phyloP scores from a whole-genome alignment of 2,888 invertebrate species.

The Pristionchus entomophagus region DNA sequence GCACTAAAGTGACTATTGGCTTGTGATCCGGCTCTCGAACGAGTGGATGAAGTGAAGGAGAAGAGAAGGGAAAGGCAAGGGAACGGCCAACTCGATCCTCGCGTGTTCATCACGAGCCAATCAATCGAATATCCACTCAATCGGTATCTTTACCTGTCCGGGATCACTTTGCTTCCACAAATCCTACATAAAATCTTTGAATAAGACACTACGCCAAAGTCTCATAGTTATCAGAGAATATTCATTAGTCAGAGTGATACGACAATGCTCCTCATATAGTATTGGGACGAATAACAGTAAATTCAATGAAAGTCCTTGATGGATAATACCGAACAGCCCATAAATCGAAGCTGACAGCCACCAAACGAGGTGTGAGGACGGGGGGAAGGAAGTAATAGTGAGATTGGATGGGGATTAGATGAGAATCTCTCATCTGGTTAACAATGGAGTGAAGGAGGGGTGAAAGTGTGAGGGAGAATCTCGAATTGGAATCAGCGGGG shows the following conservation, averaged over 20 bases:
- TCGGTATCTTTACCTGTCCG: too few relatives aligned
- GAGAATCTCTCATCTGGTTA: conserved; percentile 18
- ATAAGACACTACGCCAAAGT: too few relatives aligned
- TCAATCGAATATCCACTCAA: neutral
- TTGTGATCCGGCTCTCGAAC: neutral
- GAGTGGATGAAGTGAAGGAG: neutral
- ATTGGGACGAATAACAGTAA: too few relatives aligned
- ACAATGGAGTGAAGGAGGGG: neutral
- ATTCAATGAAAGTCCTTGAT: neutral
- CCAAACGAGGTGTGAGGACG: neutral
- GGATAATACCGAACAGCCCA: neutral
- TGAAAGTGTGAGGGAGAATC: neutral
- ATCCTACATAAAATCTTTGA: too few relatives aligned
- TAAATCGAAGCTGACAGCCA: neutral
- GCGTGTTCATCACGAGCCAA: neutral
- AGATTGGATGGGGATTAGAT: conserved; percentile 32
- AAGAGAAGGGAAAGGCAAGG: neutral
- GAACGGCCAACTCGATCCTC: conserved; percentile 11
- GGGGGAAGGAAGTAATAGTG: neutral
- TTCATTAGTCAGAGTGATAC: too few relatives aligned
- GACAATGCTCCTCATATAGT: neutral
- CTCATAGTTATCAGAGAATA: too few relatives aligned
- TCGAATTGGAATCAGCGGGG: neutral
- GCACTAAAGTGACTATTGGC: neutral
- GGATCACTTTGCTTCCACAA: too few relatives aligned